Percentiles rank a stretch among this genome's conserved stretches.
Conservation (phyloP, 1,140 invertebrate species). For the Drosophila parvula region DNA sequence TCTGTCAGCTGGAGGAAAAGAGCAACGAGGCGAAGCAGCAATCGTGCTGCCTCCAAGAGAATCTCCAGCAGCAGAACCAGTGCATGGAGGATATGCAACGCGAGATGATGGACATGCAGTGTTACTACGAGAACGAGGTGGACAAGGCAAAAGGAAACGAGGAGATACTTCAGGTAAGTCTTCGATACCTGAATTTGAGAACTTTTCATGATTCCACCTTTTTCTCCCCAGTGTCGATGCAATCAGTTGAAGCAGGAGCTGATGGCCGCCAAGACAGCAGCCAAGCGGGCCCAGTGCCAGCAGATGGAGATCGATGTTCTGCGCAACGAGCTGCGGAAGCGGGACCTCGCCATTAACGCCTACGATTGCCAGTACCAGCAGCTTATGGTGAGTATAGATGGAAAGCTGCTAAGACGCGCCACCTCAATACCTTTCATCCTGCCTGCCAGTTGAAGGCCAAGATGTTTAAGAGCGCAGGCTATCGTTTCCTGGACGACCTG, state of each 20-base stretch:
- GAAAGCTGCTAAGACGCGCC: not conserved
- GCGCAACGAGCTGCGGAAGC: constrained; percentile 63
- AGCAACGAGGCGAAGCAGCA: constrained; percentile 26
- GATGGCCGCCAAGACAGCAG: constrained; percentile 23
- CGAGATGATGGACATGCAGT: constrained; percentile 73
- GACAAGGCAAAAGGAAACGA: constrained; percentile 62
- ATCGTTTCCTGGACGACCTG: constrained; percentile 66
- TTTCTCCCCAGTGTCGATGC: constrained; percentile 57
- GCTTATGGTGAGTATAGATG: constrained; percentile 64
- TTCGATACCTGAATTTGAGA: too few species aligned
- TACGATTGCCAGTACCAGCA: constrained; percentile 79
- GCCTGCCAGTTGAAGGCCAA: constrained; percentile 59
- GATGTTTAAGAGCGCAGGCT: constrained; percentile 71
- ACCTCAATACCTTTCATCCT: not conserved
- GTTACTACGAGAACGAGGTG: constrained; percentile 67
- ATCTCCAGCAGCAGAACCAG: constrained; percentile 42
- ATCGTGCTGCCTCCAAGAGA: constrained; percentile 24
- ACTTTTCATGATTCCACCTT: not conserved
- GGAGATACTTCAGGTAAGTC: constrained; percentile 56
- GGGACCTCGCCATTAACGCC: constrained; percentile 62
- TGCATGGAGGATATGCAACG: constrained; percentile 60
- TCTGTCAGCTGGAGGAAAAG: constrained; percentile 29
- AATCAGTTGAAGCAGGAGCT: constrained; percentile 63
- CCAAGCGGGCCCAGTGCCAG: constrained; percentile 48
- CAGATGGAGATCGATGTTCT: constrained; percentile 62